Base-by-base conservation (phyloP, 1,140 invertebrate genomes). In the Procambarus virginalis region DNA sequence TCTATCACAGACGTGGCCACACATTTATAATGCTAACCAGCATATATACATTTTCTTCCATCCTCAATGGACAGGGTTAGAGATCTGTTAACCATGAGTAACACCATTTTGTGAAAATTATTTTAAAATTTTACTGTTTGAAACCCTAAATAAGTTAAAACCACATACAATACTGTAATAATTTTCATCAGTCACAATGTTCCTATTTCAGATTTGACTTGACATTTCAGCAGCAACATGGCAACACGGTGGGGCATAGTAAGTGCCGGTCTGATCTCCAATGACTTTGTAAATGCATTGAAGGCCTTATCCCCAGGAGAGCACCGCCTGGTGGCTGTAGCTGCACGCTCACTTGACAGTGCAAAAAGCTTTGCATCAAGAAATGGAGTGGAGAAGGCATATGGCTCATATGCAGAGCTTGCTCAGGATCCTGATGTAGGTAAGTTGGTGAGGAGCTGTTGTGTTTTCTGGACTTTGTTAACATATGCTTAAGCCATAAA, bases 271-370 rank as follows among this genome's bases (percentile, higher is more conserved):
- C 96, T 95, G 94, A 97, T 97, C 75, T 95, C 95, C 64, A 95
- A 97, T 93, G 97, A 98, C 93, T 98, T 98, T 94, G 95, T 96
- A 9, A 95, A 95, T 12, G 96, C 96, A 14, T 79, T 98, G 80
- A 77, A 89, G 81, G 93, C 46, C 20, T 51, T 86, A 34, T 48
- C 96, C 0, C 93, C 94, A 2, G 93, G 94, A 2, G 95, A 97
- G 89, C 97, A 98, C 93, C 93, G 95, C 92, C 94, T 97, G 2
- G 96, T 96, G 3, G 95, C 97, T 12, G 97, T 97, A 0, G 95
- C 93, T 22, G 97, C 97, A 34, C 95, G 96, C 92, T 95, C 96
- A 92, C 93, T 96, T 75, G 95, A 95, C 12, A 95, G 95, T 85
- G 97, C 97, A 0, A 93, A 96, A 93, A 94, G 95, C 92, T 98